Conservation (phyloP, 2,113 vertebrate genomes). For the Fulica atra region DNA sequence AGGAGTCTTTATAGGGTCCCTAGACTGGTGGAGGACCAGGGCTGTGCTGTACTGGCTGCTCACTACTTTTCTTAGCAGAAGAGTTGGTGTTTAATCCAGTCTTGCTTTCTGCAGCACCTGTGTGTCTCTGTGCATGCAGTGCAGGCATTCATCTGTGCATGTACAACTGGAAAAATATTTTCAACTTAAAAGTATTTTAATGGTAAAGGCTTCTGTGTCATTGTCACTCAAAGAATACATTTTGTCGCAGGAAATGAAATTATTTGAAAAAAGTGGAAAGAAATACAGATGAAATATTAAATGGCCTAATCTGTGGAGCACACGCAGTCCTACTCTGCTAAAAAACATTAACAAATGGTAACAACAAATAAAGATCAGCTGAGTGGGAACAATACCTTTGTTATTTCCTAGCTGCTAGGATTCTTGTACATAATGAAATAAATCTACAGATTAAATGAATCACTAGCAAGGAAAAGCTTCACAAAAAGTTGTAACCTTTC, state of each 20-base stretch:
- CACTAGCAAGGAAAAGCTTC: background rate
- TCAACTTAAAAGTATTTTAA: conserved; percentile 19
- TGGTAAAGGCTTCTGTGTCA: background rate
- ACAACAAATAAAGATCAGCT: background rate
- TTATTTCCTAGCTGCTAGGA: background rate
- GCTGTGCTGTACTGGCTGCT: background rate
- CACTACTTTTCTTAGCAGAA: background rate
- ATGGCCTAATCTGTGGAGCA: background rate
- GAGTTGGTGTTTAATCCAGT: background rate
- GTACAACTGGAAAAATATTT: background rate
- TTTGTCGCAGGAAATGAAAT: conserved; percentile 32
- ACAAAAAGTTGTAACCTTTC: background rate
- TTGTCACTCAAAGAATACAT: conserved; percentile 22
- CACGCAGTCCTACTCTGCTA: background rate
- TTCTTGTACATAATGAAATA: background rate
- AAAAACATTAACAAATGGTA: background rate
- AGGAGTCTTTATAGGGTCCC: background rate
- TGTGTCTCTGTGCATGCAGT: background rate
- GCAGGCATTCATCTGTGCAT: background rate
- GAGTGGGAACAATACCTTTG: background rate
- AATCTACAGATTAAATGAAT: background rate
- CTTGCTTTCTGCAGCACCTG: background rate
- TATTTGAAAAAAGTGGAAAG: conserved; percentile 5
- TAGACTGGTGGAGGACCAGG: background rate
- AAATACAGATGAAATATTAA: conserved; percentile 19